Evolutionary conservation across 2,888 invertebrate genomes (phyloP).

Genomic region (Caenorhabditis sp.): DNA sequence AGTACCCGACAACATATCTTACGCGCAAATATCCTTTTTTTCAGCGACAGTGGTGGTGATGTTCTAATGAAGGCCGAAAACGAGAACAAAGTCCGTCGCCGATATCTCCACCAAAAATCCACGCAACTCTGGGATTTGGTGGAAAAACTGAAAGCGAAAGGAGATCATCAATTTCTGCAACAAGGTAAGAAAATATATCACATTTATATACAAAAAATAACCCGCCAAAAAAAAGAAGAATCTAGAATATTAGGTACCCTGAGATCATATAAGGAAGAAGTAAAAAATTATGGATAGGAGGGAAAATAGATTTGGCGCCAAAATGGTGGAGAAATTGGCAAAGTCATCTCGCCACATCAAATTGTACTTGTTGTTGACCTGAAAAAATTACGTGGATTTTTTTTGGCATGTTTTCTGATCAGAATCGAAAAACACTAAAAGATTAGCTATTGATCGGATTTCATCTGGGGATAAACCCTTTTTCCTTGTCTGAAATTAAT

Average conservation of each 20-base stretch:
- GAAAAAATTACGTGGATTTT: too few species aligned
- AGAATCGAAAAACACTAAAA: too few species aligned
- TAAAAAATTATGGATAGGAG: background rate
- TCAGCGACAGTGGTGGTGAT: conserved; percentile 52
- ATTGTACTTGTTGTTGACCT: conserved; percentile 39
- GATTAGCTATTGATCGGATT: too few species aligned
- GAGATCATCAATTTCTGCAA: conserved; percentile 57
- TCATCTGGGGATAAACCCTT: too few species aligned
- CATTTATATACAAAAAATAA: background rate
- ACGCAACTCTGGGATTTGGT: conserved; percentile 67
- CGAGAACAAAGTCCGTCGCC: conserved; percentile 54
- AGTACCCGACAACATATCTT: too few species aligned
- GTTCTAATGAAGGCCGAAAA: conserved; percentile 52
- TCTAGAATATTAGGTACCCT: too few species aligned
- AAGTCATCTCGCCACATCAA: background rate
- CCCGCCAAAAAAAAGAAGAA: background rate
- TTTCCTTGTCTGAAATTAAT: background rate
- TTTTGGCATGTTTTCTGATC: too few species aligned
- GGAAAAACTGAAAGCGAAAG: conserved; percentile 59
- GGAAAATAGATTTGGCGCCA: background rate
- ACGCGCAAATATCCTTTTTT: too few species aligned
- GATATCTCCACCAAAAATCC: conserved; percentile 61
- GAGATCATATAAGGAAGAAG: background rate
- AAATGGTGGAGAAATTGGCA: background rate
- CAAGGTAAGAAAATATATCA: conserved; percentile 39